Base-by-base conservation (phyloP, 23 tunicate species). In the Phallusia fumigata region DNA sequence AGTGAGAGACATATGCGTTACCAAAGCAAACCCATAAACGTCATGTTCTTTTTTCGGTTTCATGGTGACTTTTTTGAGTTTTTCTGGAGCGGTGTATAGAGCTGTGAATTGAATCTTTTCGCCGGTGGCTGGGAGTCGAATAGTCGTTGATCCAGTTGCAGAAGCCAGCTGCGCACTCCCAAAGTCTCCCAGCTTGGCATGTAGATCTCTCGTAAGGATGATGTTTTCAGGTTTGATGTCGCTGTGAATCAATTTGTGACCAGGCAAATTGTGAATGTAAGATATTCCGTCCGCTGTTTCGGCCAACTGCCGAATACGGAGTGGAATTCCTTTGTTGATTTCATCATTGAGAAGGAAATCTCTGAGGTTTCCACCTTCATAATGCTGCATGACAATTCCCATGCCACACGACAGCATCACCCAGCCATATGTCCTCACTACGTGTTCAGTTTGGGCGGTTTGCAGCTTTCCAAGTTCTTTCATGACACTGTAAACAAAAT, bases 81-180 rank as follows among this genome's bases (percentile, higher is more conserved):
- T 58, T 58, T 58, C 69, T 58, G 69, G 69, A 21, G 69, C 69
- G 28, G 69, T 58, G 28, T 58, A 58, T 58, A 21, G 28, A 58
- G 69, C 69, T 21, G 69, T 58, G 69, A 58, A 58, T 58, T 58
- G 28, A 16, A 58, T 58, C 28, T 58, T 58, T 58, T 58, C 69
- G 16, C 16, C 28, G 3, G 26, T 24, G 69, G 28, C 69, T 58
- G 69, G 69, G 13, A 24, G 28, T 24, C 69, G 69, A 58, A 58
- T 13, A 24, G 69, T 58, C 15, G 69, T 58, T 24, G 69, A 58
- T 21, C 69, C 69, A 58, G 69, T 58, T 58, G 28, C 16, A 21
- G 69, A 11, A 58, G 69, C 69, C 11, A 58, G 26, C 26, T 24
- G 11, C 3, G 69, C 69, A 2, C 15, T 6, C 3, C 69, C 69